Evolutionary conservation across 92 coral and sea anemone genomes (phyloP), one percentile per base, ranked within the genome.

Genomic region (Meandrina meandrites): DNA sequence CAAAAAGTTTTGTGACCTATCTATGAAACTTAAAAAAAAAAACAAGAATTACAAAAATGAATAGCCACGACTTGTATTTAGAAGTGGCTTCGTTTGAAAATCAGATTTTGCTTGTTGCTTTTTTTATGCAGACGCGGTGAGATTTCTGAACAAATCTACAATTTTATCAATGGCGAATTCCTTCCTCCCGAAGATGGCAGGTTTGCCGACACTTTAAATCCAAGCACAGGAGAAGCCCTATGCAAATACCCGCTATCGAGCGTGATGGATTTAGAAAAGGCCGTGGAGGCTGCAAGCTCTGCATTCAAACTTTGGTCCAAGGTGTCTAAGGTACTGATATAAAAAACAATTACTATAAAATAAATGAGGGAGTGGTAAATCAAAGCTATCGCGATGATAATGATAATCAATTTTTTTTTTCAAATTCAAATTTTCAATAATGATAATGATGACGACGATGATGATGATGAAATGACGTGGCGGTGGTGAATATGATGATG

Each of bases 111-210:
- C 2, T 71, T 35, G 3, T 19, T 40, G 5, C 24, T 15, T 66
- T 36, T 6, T 47, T 74, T 15, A 4, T 56, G 37, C 50, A 84
- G 87, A 18, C 87, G 87, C 3, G 86, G 86, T 58, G 87, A 84
- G 32, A 84, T 84, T 75, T 53, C 87, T 27, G 87, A 91, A 17
- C 90, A 83, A 34, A 91, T 91, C 48, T 60, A n/a, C 19, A 91
- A 91, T 79, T 91, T 84, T 51, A 81, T 91, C 84, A 91, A 91
- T 60, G 94, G 94, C 21, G 94, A 88, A 36, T 91, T 91, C 81
- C 78, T 88, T 70, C 86, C 91, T 24, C 87, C 91, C 8, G 86
- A 86, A 45, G 92, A 82, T 37, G 92, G 94, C 18, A 78, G 60
- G 73, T 89, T 84, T 27, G 81, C 67, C 4, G 88, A 88, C 53